Conservation (phyloP, 2,113 vertebrate genomes). For the Rhinichthys klamathensis region DNA sequence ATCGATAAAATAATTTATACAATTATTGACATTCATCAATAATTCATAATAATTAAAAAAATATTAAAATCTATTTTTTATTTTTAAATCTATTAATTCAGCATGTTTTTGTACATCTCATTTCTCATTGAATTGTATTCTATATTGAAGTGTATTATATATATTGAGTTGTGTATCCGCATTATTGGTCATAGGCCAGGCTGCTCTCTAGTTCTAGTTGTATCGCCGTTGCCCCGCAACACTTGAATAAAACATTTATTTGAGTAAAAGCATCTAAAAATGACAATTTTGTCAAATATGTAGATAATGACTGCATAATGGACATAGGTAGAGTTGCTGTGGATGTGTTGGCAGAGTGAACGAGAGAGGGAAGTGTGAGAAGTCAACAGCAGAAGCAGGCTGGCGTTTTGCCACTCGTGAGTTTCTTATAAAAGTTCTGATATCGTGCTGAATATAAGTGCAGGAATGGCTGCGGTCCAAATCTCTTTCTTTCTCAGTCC, state of each 20-base stretch:
- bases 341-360: background rate
- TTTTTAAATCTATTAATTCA: background rate
- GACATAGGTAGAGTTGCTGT: background rate
- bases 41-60: background rate
- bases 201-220: background rate
- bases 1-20: too few relatives aligned
- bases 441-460: conserved; percentile 66
- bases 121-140: background rate
- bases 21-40: background rate
- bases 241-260: background rate
- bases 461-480: conserved; percentile 74
- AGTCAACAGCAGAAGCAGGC: background rate
- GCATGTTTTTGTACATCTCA: background rate
- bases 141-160: background rate
- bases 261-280: background rate
- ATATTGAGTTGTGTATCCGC: background rate
- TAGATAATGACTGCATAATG: background rate
- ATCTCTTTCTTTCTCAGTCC: conserved; percentile 59
- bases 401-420: background rate
- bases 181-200: background rate
- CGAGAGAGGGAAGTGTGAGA: background rate
- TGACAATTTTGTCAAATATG: background rate
- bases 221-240: background rate
- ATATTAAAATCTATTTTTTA: background rate
- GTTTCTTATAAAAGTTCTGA: conserved; percentile 3